These are phyloP conservation scores for Orbicella faveolata DNA, from an alignment of 64 coral and sea anemone species.

Conservation along the genomic window DNA sequence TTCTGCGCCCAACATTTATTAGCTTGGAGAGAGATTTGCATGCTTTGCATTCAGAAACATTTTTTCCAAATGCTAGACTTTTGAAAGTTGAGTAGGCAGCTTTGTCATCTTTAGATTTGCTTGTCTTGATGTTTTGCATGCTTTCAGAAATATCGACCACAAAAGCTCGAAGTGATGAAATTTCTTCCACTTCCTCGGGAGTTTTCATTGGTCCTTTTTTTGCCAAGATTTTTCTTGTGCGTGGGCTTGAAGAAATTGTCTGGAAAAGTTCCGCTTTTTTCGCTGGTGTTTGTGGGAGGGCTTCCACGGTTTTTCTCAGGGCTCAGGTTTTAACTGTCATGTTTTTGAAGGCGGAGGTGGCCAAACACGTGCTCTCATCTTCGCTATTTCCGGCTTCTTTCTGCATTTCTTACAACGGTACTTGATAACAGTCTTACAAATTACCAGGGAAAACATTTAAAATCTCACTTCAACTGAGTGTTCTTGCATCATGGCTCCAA, in stretches of 20 bases:
- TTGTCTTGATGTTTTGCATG: constrained; percentile 8
- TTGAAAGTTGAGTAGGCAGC: constrained; percentile 33
- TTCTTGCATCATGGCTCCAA: too few relatives aligned
- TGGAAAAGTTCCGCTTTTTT: constrained; percentile 40
- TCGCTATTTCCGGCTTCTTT: neutral
- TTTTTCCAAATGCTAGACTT: constrained; percentile 42
- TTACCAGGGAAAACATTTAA: too few relatives aligned
- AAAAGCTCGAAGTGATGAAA: constrained; percentile 2
- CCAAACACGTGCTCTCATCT: neutral
- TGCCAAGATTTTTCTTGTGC: constrained; percentile 5
- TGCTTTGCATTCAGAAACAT: constrained; percentile 30
- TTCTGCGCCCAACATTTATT: constrained; percentile 18
- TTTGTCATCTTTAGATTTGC: neutral
- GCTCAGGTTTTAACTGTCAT: constrained; percentile 37
- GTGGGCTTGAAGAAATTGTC: constrained; percentile 18
- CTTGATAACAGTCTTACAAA: too few relatives aligned
- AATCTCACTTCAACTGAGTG: too few relatives aligned
- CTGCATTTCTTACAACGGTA: too few relatives aligned
- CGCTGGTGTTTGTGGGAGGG: constrained; percentile 35
- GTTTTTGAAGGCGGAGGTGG: constrained; percentile 27
- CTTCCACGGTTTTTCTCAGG: constrained; percentile 33
- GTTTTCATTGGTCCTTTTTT: constrained; percentile 30
- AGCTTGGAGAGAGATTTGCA: constrained; percentile 31
- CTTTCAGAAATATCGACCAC: constrained; percentile 48
- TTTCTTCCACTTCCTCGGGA: constrained; percentile 41